Percentiles rank a stretch among this genome's conserved stretches.
phyloP scores from a whole-genome alignment of 1,140 invertebrate genomes.

The Lysiphlebus fabarum region DNA sequence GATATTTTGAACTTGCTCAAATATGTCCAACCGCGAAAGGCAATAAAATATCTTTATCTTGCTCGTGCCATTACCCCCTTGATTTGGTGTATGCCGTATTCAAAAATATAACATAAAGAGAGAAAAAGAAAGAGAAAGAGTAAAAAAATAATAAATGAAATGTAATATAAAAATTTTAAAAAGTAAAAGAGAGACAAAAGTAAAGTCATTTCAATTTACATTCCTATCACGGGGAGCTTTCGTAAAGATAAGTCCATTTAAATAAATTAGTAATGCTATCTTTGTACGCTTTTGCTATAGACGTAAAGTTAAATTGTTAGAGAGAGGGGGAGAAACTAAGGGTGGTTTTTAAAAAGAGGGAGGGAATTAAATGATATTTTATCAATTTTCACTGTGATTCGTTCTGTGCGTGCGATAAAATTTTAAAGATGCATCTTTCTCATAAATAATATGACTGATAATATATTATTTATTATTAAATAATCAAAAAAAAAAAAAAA shows the following conservation, averaged over 20 bases:
- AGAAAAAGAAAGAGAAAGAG: too few relatives aligned
- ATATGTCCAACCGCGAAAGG: slow-evolving; percentile 51
- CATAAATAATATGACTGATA: too few relatives aligned
- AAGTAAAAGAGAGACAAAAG: slow-evolving; percentile 16
- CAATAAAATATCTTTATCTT: slow-evolving; percentile 58
- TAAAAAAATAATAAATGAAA: too few relatives aligned
- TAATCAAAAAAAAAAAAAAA: background rate
- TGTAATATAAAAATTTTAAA: background rate
- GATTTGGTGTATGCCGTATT: slow-evolving; percentile 36
- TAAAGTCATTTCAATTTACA: slow-evolving; percentile 52
- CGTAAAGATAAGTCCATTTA: slow-evolving; percentile 56
- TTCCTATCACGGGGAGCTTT: slow-evolving; percentile 51
- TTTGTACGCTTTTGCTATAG: slow-evolving; percentile 32
- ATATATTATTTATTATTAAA: background rate
- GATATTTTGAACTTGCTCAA: slow-evolving; percentile 45
- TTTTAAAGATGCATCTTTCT: too few relatives aligned
- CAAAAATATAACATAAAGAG: too few relatives aligned
- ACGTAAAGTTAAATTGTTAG: slow-evolving; percentile 2
- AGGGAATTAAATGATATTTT: slow-evolving; percentile 55
- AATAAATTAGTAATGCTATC: slow-evolving; percentile 58
- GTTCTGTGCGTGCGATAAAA: slow-evolving; percentile 34
- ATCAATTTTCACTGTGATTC: slow-evolving; percentile 56
- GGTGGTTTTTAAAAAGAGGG: slow-evolving; percentile 26
- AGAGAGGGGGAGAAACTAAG: too few relatives aligned
- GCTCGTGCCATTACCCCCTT: slow-evolving; percentile 53